A percentile compares a stretch with the other conserved stretches of the same genome.
phyloP scores from a whole-genome alignment of 2,113 vertebrate species.

The Oostethus manadensis region DNA sequence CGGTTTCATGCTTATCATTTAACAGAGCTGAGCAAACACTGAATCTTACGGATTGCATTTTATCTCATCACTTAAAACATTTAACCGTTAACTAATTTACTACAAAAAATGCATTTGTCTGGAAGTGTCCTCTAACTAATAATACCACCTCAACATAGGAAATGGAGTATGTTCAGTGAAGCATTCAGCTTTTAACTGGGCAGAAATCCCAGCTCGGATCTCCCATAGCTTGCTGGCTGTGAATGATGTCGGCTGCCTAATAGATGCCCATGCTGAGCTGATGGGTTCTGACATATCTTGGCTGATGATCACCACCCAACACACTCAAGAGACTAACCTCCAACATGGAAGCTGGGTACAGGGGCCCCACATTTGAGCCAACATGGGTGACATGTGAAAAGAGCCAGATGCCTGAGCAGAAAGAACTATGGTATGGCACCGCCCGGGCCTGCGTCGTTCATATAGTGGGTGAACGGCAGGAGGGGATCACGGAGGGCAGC shows the following conservation, averaged over 20 bases:
- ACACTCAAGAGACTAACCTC: constrained; percentile 32
- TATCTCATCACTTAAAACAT: constrained; percentile 29
- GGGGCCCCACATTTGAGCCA: constrained; percentile 44
- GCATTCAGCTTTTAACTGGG: constrained; percentile 55
- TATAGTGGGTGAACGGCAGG: constrained; percentile 49
- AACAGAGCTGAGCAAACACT: constrained; percentile 20
- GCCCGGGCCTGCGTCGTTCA: constrained; percentile 33
- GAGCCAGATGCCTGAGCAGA: constrained; percentile 60
- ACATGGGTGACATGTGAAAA: constrained; percentile 63
- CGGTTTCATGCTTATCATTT: constrained; percentile 25
- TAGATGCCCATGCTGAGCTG: constrained; percentile 56
- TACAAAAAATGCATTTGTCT: constrained; percentile 36
- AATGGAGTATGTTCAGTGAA: constrained; percentile 56
- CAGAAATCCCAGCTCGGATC: constrained; percentile 59
- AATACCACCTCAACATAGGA: constrained; percentile 26
- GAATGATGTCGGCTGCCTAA: constrained; percentile 57
- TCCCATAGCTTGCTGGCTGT: constrained; percentile 48
- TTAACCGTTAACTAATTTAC: constrained; percentile 34
- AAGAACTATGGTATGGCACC: constrained; percentile 50
- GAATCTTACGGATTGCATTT: constrained; percentile 27
- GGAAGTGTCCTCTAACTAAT: constrained; percentile 27
- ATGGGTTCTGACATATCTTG: constrained; percentile 56
- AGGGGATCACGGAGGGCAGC: constrained; percentile 54
- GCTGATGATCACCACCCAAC: constrained; percentile 49
- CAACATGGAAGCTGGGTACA: constrained; percentile 34